Evolutionary conservation across 2,797 vertebrate species (phyloP).

Genomic region (Falco peregrinus): DNA sequence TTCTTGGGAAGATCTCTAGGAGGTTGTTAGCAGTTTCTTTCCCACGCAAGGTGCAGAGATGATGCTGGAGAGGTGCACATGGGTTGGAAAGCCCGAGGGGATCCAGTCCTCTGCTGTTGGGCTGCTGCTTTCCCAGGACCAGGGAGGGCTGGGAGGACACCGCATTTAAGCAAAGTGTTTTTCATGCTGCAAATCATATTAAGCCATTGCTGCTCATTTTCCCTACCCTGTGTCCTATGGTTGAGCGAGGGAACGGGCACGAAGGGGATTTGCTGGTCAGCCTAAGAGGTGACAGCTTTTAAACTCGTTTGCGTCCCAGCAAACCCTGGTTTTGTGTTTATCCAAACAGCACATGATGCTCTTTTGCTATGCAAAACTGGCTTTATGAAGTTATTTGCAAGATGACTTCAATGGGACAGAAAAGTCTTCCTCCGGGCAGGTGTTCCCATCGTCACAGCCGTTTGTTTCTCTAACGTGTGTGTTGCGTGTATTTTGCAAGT

Average conservation of each 20-base stretch:
- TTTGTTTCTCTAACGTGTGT: background rate
- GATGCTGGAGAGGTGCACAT: accelerated
- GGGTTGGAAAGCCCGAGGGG: background rate
- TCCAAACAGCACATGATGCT: accelerated
- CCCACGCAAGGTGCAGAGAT: background rate
- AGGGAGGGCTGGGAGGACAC: background rate
- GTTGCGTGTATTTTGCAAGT: background rate
- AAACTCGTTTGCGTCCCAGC: background rate
- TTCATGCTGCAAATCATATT: background rate
- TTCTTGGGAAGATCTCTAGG: background rate
- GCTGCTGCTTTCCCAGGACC: background rate
- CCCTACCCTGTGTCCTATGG: accelerated
- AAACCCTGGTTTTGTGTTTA: background rate
- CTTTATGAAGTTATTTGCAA: background rate
- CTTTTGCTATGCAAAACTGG: accelerated
- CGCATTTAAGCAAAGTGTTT: accelerated
- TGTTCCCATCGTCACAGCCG: accelerated
- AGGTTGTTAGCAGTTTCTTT: background rate
- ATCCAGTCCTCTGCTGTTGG: too few relatives aligned
- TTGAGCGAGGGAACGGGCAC: background rate
- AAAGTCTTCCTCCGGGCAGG: background rate
- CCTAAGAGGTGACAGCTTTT: background rate
- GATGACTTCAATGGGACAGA: background rate
- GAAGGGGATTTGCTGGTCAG: background rate
- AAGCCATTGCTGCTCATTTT: background rate